Evolutionary conservation across 1,140 invertebrate genomes (phyloP).

Genomic region (Aphelenchoides avenae): DNA sequence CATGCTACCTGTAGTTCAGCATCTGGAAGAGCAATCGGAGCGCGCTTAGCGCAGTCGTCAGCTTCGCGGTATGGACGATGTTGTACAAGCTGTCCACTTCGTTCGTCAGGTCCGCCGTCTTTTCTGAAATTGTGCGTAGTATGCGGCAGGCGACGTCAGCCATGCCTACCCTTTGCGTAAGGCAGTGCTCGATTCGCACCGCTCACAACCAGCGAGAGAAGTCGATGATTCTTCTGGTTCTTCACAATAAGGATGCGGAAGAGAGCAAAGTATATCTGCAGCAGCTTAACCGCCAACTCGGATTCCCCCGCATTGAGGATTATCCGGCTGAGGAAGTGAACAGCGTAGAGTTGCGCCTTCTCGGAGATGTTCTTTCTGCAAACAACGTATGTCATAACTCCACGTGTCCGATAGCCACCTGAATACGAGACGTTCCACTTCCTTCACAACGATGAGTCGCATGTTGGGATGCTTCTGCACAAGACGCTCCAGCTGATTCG

Average conservation of each 20-base stretch:
- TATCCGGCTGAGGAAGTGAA: slow-evolving; percentile 83
- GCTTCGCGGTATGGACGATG: slow-evolving; percentile 73
- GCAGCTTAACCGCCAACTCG: slow-evolving; percentile 74
- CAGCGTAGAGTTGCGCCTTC: slow-evolving; percentile 83
- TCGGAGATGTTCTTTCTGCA: slow-evolving; percentile 67
- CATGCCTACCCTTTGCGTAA: slow-evolving; percentile 66
- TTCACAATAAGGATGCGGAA: slow-evolving; percentile 82
- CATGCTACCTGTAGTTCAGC: slow-evolving; percentile 65
- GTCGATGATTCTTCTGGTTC: slow-evolving; percentile 76
- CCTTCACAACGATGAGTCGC: slow-evolving; percentile 67
- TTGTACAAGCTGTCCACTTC: slow-evolving; percentile 81
- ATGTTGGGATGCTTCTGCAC: slow-evolving; percentile 78
- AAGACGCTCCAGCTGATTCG: slow-evolving; percentile 81
- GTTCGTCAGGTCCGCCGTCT: slow-evolving; percentile 64
- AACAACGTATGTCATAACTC: neutral
- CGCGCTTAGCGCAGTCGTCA: slow-evolving; percentile 79
- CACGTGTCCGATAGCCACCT: too few species aligned
- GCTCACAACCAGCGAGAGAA: slow-evolving; percentile 82
- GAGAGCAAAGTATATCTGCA: slow-evolving; percentile 88
- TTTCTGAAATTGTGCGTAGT: slow-evolving; percentile 59
- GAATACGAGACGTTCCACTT: slow-evolving; percentile 27
- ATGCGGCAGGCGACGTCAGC: neutral
- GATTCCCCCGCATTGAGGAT: slow-evolving; percentile 70
- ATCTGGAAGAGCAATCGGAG: slow-evolving; percentile 80
- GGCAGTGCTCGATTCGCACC: slow-evolving; percentile 83